Percentiles rank a stretch among this genome's conserved stretches.
These are phyloP conservation scores for Phalera bucephala DNA, from an alignment of 2,888 invertebrate species.

Conservation along the genomic window DNA sequence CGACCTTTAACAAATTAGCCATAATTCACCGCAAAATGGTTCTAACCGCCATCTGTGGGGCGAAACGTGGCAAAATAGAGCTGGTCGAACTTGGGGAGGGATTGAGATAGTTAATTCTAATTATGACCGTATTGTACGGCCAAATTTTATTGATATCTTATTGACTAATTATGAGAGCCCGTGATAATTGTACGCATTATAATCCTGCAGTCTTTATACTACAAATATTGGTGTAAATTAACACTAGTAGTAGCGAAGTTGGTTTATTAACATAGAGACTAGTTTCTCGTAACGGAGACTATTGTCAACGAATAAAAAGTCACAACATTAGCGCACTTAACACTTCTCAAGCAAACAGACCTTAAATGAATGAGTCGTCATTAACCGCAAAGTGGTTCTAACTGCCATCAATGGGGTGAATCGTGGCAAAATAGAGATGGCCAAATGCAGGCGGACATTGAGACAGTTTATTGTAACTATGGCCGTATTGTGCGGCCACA, in stretches of 20 bases:
- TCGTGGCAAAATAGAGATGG: slow-evolving; percentile 53
- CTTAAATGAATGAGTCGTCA: no score
- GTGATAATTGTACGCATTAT: slow-evolving; percentile 73
- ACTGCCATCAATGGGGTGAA: slow-evolving; percentile 50
- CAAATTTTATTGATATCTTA: slow-evolving; percentile 81
- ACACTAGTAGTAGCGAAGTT: no score
- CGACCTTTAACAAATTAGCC: no score
- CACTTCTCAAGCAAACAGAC: no score
- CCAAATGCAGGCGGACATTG: slow-evolving; percentile 72
- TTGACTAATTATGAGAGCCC: slow-evolving; percentile 66
- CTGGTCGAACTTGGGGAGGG: slow-evolving; percentile 69
- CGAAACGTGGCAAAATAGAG: slow-evolving; percentile 49
- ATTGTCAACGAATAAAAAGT: no score
- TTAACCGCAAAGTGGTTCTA: slow-evolving; percentile 33
- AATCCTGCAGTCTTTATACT: no score
- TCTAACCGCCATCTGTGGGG: slow-evolving; percentile 55
- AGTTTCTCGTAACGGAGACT: no score
- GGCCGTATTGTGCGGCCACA: slow-evolving; percentile 74
- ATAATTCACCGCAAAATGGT: slow-evolving; percentile 16
- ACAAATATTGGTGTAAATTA: no score
- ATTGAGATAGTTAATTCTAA: slow-evolving; percentile 81
- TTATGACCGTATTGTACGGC: slow-evolving; percentile 75
- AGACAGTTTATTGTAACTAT: slow-evolving; percentile 82
- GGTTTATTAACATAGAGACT: no score
- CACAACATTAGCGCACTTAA: no score